Base-by-base conservation (phyloP, 2,888 invertebrate species). In the Sceliomorpha sp. region DNA sequence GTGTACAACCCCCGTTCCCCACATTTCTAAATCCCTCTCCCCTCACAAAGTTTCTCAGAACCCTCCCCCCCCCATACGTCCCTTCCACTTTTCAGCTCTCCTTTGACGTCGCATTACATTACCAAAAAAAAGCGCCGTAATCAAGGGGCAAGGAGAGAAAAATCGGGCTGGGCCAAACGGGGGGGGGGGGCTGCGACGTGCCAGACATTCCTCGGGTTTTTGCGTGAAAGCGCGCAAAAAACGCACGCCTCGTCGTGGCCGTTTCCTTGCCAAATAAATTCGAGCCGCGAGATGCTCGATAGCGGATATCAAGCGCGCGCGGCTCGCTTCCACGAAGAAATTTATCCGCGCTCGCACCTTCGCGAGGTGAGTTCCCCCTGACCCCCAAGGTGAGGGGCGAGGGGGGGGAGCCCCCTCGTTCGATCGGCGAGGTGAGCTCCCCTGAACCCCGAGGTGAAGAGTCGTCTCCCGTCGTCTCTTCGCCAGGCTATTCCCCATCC, bases 231-330 rank as follows among this genome's bases (percentile, higher is more conserved):
- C 39, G 53, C 53, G 44, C 51, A 45, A 63, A 50, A 64, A 55
- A 47, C 45, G 47, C 50, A 39, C 51, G 45, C 44, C 37, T n/a
- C 51, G 24, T n/a, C n/a, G n/a, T n/a, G n/a, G n/a, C n/a, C 48
- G 58, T 36, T 59, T 53, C 53, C 63, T 48, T 29, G 66, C 64
- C 66, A 66, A 70, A 73, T 73, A 75, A 77, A 73, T 74, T 51
- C 58, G 67, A 31, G 63, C 47, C 63, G 60, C 59, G 69, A 72
- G 75, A 75, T 72, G 72, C 51, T 62, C 58, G 75, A 74, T 75
- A 75, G 67, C 47, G 69, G 53, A 51, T 64, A 72, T 72, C 71
- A 68, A n/a, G n/a, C n/a, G n/a, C n/a, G n/a, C n/a, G n/a, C n/a
- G n/a, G n/a, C n/a, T n/a, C n/a, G n/a, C n/a, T n/a, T n/a, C 64